These are phyloP conservation scores for Malurus cyaneus DNA, from an alignment of 2,113 vertebrate genomes.

Conservation along the genomic window DNA sequence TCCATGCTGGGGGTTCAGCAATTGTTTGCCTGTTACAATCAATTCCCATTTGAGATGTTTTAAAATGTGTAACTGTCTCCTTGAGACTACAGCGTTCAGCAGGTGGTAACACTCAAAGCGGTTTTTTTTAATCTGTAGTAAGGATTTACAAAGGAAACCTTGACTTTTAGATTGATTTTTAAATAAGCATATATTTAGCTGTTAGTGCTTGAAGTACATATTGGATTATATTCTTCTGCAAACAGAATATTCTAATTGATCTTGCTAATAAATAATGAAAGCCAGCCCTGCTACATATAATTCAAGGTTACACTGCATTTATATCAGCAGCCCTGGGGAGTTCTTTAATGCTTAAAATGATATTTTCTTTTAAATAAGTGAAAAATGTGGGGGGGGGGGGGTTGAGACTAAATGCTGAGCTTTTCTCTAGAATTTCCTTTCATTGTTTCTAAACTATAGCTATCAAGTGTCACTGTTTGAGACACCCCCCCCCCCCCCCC, in stretches of 20 bases:
- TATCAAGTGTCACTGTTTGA: not conserved
- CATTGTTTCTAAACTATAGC: not conserved
- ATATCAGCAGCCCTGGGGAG: not conserved
- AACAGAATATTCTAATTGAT: slow-evolving; percentile 78
- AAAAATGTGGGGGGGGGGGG: not conserved
- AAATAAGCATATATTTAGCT: slow-evolving; percentile 80
- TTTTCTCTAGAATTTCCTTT: slow-evolving; percentile 19
- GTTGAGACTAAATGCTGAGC: not conserved
- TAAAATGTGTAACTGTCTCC: not conserved
- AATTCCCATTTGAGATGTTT: not conserved
- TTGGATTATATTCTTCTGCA: slow-evolving; percentile 53
- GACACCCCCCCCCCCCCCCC: not conserved
- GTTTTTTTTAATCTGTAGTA: slow-evolving; percentile 17
- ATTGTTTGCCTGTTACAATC: not conserved
- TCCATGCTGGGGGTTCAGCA: not conserved
- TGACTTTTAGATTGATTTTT: slow-evolving; percentile 74
- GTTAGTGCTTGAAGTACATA: slow-evolving; percentile 68
- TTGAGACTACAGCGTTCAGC: not conserved
- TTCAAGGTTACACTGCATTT: slow-evolving; percentile 72
- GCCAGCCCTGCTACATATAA: slow-evolving; percentile 36
- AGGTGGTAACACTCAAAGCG: slow-evolving; percentile 14
- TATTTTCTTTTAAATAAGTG: not conserved
- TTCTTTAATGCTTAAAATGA: not conserved
- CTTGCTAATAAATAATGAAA: slow-evolving; percentile 69
- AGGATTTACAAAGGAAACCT: slow-evolving; percentile 69